Conservation (phyloP, 2,113 vertebrate species). For the Platysternon megacephalum region DNA sequence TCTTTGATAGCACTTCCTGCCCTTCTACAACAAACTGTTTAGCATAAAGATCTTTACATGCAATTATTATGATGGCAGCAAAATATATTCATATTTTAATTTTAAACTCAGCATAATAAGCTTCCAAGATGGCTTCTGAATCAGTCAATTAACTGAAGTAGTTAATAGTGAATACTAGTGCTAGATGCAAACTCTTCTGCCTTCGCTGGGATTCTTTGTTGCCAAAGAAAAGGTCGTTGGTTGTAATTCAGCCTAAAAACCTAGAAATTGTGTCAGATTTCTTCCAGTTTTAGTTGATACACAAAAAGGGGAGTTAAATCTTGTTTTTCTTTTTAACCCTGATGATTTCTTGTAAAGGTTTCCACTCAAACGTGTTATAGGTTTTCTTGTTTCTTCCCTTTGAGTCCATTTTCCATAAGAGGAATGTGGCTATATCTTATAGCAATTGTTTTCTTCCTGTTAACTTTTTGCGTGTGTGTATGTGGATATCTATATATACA, state of each 20-base stretch:
- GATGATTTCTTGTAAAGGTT: neutral
- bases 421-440: neutral
- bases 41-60: neutral
- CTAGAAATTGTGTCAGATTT: neutral
- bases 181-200: neutral
- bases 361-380: neutral
- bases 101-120: neutral
- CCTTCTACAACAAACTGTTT: neutral
- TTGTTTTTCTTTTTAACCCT: neutral
- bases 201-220: neutral
- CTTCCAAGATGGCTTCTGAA: neutral
- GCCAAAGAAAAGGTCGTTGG: neutral
- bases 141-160: neutral
- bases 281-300: neutral
- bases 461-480: neutral
- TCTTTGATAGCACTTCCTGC: neutral
- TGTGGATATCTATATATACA: too few species aligned
- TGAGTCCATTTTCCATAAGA: neutral
- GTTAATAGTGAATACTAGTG: neutral
- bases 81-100: conserved; percentile 38
- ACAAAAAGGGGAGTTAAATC: neutral
- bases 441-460: neutral
- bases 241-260: neutral
- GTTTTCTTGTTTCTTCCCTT: neutral
- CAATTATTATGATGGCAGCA: neutral